Conservation (phyloP, 2,797 vertebrate genomes). For the Caiman crocodilus region DNA sequence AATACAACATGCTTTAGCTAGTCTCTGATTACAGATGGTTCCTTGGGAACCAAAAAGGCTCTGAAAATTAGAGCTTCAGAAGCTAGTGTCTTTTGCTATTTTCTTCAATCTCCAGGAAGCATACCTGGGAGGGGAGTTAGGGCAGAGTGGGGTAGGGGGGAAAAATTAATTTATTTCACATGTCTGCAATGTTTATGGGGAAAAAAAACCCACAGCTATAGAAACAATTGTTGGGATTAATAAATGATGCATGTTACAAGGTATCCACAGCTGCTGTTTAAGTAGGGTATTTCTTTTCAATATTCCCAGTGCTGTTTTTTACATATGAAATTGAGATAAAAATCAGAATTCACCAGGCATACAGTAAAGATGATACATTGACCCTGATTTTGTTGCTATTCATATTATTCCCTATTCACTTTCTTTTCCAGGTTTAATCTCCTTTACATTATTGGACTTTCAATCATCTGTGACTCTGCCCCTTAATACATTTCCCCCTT, state of each 20-base stretch:
- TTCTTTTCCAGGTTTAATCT: slow-evolving; percentile 48
- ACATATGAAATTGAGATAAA: slow-evolving; percentile 39
- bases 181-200: background rate
- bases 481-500: slow-evolving; percentile 12
- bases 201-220: background rate
- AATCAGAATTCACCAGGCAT: background rate
- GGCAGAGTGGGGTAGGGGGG: background rate
- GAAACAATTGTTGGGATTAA: slow-evolving; percentile 5
- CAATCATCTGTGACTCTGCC: background rate
- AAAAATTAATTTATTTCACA: slow-evolving; percentile 5
- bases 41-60: background rate
- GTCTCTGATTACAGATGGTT: background rate
- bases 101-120: background rate
- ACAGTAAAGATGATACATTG: slow-evolving; percentile 43
- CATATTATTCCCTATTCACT: background rate
- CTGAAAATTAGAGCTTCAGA: background rate
- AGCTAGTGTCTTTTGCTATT: background rate
- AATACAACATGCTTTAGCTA: background rate
- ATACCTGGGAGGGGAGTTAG: background rate
- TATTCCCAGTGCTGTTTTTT: slow-evolving; percentile 25
- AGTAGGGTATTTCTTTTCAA: background rate
- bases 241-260: slow-evolving; percentile 45
- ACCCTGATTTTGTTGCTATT: slow-evolving; percentile 20
- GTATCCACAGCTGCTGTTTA: slow-evolving; percentile 31
- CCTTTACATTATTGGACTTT: slow-evolving; percentile 46